A percentile compares a stretch with the other conserved stretches of the same genome.
These are phyloP conservation scores for Notocelia uddmanniana DNA, from an alignment of 2,888 invertebrate species.

Conservation along the genomic window DNA sequence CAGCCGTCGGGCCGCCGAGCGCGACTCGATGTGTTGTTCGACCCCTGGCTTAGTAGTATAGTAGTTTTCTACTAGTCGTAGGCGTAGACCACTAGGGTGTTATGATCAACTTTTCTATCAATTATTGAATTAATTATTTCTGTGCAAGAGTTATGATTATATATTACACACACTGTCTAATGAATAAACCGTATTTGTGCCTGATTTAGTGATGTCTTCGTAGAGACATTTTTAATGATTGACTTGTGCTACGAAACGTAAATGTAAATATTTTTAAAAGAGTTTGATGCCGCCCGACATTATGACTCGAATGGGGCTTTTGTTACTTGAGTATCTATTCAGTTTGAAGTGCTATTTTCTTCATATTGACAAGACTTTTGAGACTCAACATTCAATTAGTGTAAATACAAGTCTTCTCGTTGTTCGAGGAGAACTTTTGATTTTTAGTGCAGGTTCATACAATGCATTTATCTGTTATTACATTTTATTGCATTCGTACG, in stretches of 20 bases:
- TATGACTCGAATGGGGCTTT: constrained; percentile 79
- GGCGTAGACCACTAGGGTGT: constrained; percentile 86
- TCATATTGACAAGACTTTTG: constrained; percentile 77
- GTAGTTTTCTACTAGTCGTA: constrained; percentile 84
- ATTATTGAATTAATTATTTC: constrained; percentile 81
- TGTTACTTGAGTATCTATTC: constrained; percentile 75
- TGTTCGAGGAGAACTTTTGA: constrained; percentile 72
- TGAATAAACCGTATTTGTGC: constrained; percentile 77
- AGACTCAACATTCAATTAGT: constrained; percentile 70
- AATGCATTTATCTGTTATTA: constrained; percentile 85
- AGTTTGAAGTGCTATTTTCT: constrained; percentile 72
- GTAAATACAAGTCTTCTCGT: constrained; percentile 71
- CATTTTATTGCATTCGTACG: constrained; percentile 86
- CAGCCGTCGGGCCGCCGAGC: constrained; percentile 55
- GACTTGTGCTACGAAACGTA: constrained; percentile 78
- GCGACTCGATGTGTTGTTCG: constrained; percentile 77
- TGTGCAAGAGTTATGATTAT: constrained; percentile 83
- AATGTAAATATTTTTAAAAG: constrained; percentile 82
- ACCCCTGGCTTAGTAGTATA: constrained; percentile 85
- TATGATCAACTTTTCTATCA: constrained; percentile 84
- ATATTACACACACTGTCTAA: constrained; percentile 80
- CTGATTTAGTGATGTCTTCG: constrained; percentile 83
- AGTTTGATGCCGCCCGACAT: constrained; percentile 75
- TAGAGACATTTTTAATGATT: constrained; percentile 82
- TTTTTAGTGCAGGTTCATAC: constrained; percentile 79